Base-by-base conservation (phyloP, 2,888 invertebrate species). In the Mylabris sibirica region DNA sequence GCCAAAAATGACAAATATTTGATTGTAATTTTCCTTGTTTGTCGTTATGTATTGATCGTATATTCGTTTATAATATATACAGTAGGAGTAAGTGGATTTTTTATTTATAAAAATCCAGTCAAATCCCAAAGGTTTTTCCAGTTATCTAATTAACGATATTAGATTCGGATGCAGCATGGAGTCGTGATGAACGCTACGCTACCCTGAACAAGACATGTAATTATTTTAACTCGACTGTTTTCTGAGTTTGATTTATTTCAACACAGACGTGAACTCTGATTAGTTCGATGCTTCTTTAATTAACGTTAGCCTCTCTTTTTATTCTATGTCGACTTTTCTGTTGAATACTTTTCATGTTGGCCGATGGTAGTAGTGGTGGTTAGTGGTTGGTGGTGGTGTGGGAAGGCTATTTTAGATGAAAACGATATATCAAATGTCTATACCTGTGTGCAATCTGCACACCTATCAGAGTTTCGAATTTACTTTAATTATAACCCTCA, bases 251-350 rank as follows among this genome's bases (percentile, higher is more conserved):
- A 85, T 85, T 85, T 85, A 85, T 85, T 82, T 79, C 80, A 79
- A 83, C 84, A 84, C 83, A 80, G 83, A 84, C 84, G 80, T 83
- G 82, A 82, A 83, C 83, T 82, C 84, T 84, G 85, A 85, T 85
- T 85, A 84, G 84, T 84, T 84, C 84, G 84, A 84, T 85, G 84
- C 84, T 84, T 84, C 85, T 85, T 85, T 85, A 85, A 85, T 85
- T 85, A 85, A 84, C 83, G 83, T 80, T 59, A 77, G 77, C 77
- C 30, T 30, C 30, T 30, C 30, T 80, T 81, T 82, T 80, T 82
- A 78, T 82, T 80, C 79, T 79, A 30, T 8, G 8, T 30, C 30
- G 0, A 30, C 41, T 41, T 14, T 44, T n/a, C n/a, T 80, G 77
- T 79, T 80, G 78, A 80, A 79, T 80, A 78, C 76, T 76, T 75